These are phyloP conservation scores for Callosobruchus maculatus DNA, from an alignment of 2,888 invertebrate genomes.

Conservation along the genomic window DNA sequence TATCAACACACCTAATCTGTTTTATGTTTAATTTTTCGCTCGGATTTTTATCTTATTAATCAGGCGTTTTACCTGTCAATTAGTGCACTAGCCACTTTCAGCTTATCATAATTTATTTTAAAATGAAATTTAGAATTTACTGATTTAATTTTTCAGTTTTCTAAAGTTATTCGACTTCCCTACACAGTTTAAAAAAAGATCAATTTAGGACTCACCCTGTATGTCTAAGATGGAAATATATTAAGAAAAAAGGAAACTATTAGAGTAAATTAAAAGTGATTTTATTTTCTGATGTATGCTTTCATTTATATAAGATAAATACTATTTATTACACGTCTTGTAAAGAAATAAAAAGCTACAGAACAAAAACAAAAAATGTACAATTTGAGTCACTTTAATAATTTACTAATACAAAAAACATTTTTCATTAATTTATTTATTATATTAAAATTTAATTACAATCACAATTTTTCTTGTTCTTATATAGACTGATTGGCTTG, in stretches of 20 bases:
- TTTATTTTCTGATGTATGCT: constrained; percentile 43
- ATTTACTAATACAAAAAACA: constrained; percentile 50
- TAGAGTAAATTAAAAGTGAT: constrained; percentile 39
- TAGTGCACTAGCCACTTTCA: no score
- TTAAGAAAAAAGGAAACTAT: constrained; percentile 5
- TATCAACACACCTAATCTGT: no score
- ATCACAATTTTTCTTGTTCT: constrained; percentile 49
- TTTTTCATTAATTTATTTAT: constrained; percentile 45
- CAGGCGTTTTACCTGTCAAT: no score
- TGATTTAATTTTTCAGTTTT: no score
- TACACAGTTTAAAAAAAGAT: no score
- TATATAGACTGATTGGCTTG: constrained; percentile 47
- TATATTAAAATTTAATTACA: constrained; percentile 48
- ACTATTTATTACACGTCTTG: constrained; percentile 17
- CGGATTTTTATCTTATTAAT: no score
- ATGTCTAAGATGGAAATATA: no score
- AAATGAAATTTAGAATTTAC: no score
- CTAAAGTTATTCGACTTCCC: no score
- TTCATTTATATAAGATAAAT: constrained; percentile 39
- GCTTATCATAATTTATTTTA: no score
- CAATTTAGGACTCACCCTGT: no score
- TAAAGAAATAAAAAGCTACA: neutral
- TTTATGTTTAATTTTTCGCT: no score
- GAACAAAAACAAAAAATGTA: constrained; percentile 35
- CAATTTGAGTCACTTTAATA: constrained; percentile 44